Conservation (phyloP, 2,888 invertebrate species). For the Drosophila subquinaria region DNA sequence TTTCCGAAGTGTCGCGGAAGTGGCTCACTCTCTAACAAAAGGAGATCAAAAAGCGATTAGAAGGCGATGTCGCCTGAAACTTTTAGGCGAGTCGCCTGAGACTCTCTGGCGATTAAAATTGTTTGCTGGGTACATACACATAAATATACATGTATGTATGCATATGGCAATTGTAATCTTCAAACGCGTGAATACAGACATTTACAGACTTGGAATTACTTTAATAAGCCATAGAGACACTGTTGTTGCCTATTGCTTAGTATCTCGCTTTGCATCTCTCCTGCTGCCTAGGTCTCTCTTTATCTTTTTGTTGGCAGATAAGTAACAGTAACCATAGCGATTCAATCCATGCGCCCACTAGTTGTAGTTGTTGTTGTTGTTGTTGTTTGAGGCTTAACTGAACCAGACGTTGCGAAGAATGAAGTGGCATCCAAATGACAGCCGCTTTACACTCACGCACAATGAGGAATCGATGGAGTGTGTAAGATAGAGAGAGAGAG, state of each 20-base stretch:
- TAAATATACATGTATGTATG: neutral
- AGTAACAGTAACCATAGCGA: conserved; percentile 57
- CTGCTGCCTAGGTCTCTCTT: conserved; percentile 1
- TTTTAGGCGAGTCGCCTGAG: too few relatives aligned
- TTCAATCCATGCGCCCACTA: conserved; percentile 32
- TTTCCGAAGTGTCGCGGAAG: too few relatives aligned
- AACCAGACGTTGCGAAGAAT: conserved; percentile 29
- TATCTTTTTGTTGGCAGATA: conserved; percentile 30
- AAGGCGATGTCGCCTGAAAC: too few relatives aligned
- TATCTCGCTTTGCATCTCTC: conserved; percentile 1
- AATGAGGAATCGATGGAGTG: neutral
- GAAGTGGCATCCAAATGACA: conserved; percentile 39
- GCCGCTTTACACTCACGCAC: conserved; percentile 6
- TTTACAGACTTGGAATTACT: conserved; percentile 6
- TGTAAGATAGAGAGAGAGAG: neutral
- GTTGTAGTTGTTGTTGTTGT: conserved; percentile 16
- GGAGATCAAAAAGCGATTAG: too few relatives aligned
- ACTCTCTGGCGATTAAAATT: too few relatives aligned
- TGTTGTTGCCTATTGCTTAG: neutral
- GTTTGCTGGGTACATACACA: too few relatives aligned
- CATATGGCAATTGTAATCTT: neutral
- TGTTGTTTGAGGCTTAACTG: conserved; percentile 43
- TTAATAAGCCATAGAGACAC: conserved; percentile 5
- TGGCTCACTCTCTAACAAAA: too few relatives aligned
- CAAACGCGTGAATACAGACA: conserved; percentile 4